Evolutionary conservation across 2,113 vertebrate genomes (phyloP), one percentile per base, ranked within the genome.

Genomic region (Pterocles burchelli): DNA sequence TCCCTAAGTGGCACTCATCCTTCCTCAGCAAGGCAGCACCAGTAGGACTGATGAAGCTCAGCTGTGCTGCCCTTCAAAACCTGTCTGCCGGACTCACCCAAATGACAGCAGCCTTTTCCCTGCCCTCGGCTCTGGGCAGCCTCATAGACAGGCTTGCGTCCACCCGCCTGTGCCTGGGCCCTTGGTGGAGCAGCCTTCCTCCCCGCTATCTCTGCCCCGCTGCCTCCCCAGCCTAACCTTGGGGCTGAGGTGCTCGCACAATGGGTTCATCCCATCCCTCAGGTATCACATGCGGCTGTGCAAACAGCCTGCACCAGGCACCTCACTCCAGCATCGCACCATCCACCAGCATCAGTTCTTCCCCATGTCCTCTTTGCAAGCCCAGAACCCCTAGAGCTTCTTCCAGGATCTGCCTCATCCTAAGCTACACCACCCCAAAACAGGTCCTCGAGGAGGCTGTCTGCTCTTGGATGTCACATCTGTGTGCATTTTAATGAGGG

Each of bases 201-300:
- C n/a, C 51, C 29, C 2, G 4, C 57, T 92, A 31, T 68, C 71
- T 78, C 73, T 72, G 66, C 18, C 20, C 18, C 1, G 4, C 68
- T 89, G 61, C 46, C n/a, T 91, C 65, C n/a, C 25, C 34, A 55
- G 70, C 58, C 54, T 95, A 91, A 95, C 96, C 89, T 88, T 28
- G 0, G 28, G 65, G 45, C 62, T 1, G 38, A 65, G 74, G 57
- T 91, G 0, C 34, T 85, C 51, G 7, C 79, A 96, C 93, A 96
- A 94, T 94, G 80, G 72, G 36, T 84, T 86, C 85, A 75, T 85
- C 88, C 19, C 12, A 3, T 86, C 80, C 49, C 52, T 91, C 9
- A 3, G 63, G 75, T 72, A 73, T 68, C 90, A 95, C 70, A 51
- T 97, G 96, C 85, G 84, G 73, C 76, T 96, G 65, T 94, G 92